A percentile compares a stretch with the other conserved stretches of the same genome.
These are phyloP conservation scores for Nephrotoma flavescens DNA, from an alignment of 2,888 invertebrate genomes.

Conservation along the genomic window DNA sequence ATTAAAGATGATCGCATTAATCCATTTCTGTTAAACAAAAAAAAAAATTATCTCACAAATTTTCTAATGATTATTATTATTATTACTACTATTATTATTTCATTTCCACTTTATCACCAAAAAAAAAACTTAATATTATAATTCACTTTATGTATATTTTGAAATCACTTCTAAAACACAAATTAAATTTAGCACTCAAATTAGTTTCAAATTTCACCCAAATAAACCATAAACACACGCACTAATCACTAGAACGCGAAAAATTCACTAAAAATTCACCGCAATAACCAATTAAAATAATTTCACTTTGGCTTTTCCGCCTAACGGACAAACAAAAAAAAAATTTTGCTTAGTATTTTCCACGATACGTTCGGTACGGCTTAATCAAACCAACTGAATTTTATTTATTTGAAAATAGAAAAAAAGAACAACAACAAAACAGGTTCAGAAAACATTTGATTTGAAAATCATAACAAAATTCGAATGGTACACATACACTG, in stretches of 20 bases:
- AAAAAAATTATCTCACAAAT: background rate
- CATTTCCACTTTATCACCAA: background rate
- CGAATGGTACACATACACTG: background rate
- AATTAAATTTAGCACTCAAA: background rate
- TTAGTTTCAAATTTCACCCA: background rate
- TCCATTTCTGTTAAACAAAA: background rate
- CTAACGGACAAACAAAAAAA: background rate
- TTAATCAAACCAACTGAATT: background rate
- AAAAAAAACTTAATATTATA: background rate
- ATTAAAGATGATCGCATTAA: background rate
- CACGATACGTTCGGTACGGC: background rate
- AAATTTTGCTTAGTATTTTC: background rate
- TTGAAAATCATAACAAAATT: background rate
- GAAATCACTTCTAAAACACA: background rate
- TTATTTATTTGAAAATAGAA: background rate
- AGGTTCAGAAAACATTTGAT: background rate
- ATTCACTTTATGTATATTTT: background rate
- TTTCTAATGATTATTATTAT: background rate
- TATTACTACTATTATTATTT: background rate
- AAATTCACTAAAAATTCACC: background rate
- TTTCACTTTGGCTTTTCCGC: background rate
- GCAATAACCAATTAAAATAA: background rate
- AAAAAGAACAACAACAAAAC: background rate
- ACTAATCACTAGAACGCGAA: background rate
- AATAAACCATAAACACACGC: background rate